phyloP scores from a whole-genome alignment of 2,888 invertebrate genomes.

The Drosophila longiperda region DNA sequence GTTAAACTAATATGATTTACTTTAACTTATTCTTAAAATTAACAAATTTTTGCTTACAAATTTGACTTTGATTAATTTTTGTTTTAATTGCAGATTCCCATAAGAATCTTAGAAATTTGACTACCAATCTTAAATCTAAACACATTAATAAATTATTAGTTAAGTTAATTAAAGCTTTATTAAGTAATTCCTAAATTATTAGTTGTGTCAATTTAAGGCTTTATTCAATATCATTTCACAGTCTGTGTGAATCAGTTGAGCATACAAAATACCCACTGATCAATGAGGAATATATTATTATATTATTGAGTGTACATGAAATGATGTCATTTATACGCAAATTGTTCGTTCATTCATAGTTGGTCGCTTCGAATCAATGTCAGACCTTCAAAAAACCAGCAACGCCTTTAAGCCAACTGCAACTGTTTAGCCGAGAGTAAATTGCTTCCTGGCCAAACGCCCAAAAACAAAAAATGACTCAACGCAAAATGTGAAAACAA shows the following conservation, averaged over 20 bases:
- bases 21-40: background rate
- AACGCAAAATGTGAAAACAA: conserved; percentile 48
- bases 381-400: conserved; percentile 9
- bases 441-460: conserved; percentile 54
- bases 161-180: background rate
- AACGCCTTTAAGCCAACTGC: conserved; percentile 28
- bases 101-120: background rate
- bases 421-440: conserved; percentile 24
- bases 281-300: conserved; percentile 25
- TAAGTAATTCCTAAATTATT: background rate
- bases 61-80: too few species aligned
- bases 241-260: conserved; percentile 22
- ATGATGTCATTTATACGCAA: conserved; percentile 41
- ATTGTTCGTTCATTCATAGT: conserved; percentile 34
- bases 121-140: background rate
- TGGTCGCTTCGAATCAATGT: conserved; percentile 8
- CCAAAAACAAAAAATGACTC: conserved; percentile 48
- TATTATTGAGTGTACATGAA: conserved; percentile 9
- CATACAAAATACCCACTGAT: conserved; percentile 32
- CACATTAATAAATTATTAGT: background rate
- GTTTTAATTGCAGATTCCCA: background rate
- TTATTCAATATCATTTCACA: conserved; percentile 13
- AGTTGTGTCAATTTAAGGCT: background rate
- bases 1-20: background rate
- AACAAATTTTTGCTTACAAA: too few species aligned